Conservation (phyloP, 1,140 invertebrate species). For the Acromyrmex charruanus region DNA sequence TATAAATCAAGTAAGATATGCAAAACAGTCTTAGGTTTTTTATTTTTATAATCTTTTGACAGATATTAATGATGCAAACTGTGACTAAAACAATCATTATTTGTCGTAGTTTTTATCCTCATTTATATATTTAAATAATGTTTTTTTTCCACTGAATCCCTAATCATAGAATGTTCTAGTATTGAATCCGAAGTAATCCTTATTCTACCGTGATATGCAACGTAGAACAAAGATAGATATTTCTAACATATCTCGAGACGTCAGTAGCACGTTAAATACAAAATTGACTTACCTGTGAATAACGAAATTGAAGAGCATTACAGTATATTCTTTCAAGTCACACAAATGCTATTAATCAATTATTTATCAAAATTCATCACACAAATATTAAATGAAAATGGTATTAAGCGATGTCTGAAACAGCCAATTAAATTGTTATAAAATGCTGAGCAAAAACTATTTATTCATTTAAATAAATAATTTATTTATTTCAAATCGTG, state of each 20-base stretch:
- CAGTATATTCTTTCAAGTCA: slow-evolving; percentile 19
- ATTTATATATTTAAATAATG: background rate
- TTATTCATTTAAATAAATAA: background rate
- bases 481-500: background rate
- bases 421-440: background rate
- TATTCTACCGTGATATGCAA: slow-evolving; percentile 19
- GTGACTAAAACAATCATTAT: background rate
- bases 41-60: background rate
- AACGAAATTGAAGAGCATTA: background rate
- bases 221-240: background rate
- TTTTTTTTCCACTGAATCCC: background rate
- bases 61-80: slow-evolving; percentile 24
- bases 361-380: slow-evolving; percentile 52
- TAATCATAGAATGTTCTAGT: background rate
- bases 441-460: background rate
- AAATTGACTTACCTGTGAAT: slow-evolving; percentile 67
- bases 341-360: slow-evolving; percentile 72
- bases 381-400: slow-evolving; percentile 41
- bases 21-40: background rate
- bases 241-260: slow-evolving; percentile 16
- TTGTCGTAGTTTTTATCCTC: slow-evolving; percentile 2
- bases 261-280: slow-evolving; percentile 7
- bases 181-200: background rate
- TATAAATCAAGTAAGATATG: background rate
- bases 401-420: slow-evolving; percentile 26